A percentile compares a stretch with the other conserved stretches of the same genome.
These are phyloP conservation scores for Lasius platythorax DNA, from an alignment of 2,888 invertebrate genomes.

Conservation along the genomic window DNA sequence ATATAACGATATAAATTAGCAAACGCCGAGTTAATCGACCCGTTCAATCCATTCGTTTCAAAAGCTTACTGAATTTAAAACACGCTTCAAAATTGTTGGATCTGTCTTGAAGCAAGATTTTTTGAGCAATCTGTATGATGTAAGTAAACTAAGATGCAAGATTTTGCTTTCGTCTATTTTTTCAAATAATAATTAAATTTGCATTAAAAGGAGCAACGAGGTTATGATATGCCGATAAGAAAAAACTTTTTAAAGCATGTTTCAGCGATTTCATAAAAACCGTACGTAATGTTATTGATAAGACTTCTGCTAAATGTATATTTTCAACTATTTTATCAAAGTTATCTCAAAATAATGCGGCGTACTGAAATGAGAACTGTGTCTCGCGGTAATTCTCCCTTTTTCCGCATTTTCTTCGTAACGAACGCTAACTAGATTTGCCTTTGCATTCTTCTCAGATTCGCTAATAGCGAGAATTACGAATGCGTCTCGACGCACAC, in stretches of 20 bases:
- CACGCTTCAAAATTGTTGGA: background rate
- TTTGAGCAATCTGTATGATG: background rate
- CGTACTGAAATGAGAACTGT: background rate
- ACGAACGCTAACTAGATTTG: conserved; percentile 7
- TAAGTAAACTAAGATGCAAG: background rate
- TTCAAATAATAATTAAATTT: background rate
- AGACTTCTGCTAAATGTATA: background rate
- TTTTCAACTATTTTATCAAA: background rate
- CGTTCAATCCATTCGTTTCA: background rate
- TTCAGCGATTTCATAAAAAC: background rate
- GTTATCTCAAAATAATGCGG: background rate
- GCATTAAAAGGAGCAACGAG: background rate
- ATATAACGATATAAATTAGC: conserved; percentile 21
- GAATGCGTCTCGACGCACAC: background rate
- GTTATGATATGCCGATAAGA: background rate
- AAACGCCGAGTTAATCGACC: conserved; percentile 4
- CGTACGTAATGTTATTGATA: background rate
- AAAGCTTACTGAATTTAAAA: background rate
- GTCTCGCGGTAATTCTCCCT: background rate
- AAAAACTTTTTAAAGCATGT: background rate
- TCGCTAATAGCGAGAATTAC: conserved; percentile 33
- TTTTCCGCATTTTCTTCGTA: conserved; percentile 19
- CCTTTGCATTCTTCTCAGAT: background rate
- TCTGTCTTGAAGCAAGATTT: background rate
- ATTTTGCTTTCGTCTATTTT: background rate